phyloP scores from a whole-genome alignment of 2,888 invertebrate species.

The Clusia tigrina region DNA sequence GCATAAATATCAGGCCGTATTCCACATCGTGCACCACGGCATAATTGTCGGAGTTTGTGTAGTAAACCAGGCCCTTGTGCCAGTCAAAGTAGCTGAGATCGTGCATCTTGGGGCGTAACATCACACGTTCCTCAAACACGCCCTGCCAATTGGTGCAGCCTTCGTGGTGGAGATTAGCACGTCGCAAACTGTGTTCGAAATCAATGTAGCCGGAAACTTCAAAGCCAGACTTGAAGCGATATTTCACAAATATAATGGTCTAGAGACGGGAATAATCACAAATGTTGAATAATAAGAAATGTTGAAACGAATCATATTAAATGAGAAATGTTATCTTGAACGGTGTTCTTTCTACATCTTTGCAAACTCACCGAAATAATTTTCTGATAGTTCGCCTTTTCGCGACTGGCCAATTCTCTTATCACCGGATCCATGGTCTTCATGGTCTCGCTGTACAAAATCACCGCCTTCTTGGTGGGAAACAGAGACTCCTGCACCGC shows the following conservation, averaged over 20 bases:
- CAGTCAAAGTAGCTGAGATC: conserved; percentile 80
- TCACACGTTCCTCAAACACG: conserved; percentile 73
- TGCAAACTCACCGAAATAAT: conserved; percentile 70
- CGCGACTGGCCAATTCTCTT: conserved; percentile 75
- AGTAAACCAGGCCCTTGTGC: conserved; percentile 74
- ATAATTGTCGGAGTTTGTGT: conserved; percentile 81
- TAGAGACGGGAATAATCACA: conserved; percentile 53
- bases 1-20: conserved; percentile 79
- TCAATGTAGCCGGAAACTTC: conserved; percentile 89
- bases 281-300: neutral
- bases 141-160: conserved; percentile 74
- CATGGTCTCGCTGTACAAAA: conserved; percentile 70
- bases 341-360: neutral
- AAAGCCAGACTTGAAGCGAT: conserved; percentile 73
- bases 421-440: conserved; percentile 70
- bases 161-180: conserved; percentile 37
- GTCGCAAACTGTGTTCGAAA: conserved; percentile 65
- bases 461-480: conserved; percentile 70
- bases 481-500: conserved; percentile 70
- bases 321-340: neutral
- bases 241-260: conserved; percentile 82
- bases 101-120: conserved; percentile 72
- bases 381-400: conserved; percentile 77
- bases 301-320: conserved; percentile 13
- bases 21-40: conserved; percentile 78